Base-by-base conservation (phyloP, 2,797 vertebrate species). In the Menidia menidia region DNA sequence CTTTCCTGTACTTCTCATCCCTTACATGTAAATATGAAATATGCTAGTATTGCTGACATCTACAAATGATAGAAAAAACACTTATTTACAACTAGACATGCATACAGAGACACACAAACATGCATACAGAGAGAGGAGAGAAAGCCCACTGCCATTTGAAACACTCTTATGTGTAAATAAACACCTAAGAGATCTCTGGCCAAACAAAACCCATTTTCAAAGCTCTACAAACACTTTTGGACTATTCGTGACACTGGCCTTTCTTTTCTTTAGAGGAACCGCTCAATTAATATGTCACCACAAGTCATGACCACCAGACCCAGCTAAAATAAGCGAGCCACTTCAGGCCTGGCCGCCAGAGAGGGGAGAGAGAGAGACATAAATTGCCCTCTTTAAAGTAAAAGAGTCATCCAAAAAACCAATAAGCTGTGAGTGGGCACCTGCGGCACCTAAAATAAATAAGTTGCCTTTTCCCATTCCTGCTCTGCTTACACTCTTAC, bases 241-340 rank as follows among this genome's bases (percentile, higher is more conserved):
- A 71, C 72, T 77, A 82, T 19, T 87, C 61, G 41, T 67, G 70
- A 86, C 81, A 82, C 68, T 54, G 67, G 74, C 64, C 69, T 84
- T 84, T 89, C 85, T 89, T 86, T 87, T 81, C 77, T 86, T 80
- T 52, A 70, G 74, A 80, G 83, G 83, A 84, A 81, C 80, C 33
- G 57, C 89, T 88, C 88, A 90, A 90, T 90, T 92, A 92, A 89
- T 90, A 86, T 88, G 89, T 91, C 89, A 89, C 87, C 88, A 81
- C 80, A 85, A 89, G 83, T 89, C 85, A 87, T 81, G 79, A 90
- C 86, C 85, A 83, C 73, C 47, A 85, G 84, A 83, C 80, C 78
- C 75, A 54, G 81, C 75, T 81, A 83, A 91, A 91, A 91, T 79
- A 90, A 91, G 87, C 65, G 12, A 76, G 67, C 84, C 83, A 88